Evolutionary conservation across 2,113 vertebrate genomes (phyloP), one percentile per base, ranked within the genome.

Genomic region (Corythaixoides concolor): DNA sequence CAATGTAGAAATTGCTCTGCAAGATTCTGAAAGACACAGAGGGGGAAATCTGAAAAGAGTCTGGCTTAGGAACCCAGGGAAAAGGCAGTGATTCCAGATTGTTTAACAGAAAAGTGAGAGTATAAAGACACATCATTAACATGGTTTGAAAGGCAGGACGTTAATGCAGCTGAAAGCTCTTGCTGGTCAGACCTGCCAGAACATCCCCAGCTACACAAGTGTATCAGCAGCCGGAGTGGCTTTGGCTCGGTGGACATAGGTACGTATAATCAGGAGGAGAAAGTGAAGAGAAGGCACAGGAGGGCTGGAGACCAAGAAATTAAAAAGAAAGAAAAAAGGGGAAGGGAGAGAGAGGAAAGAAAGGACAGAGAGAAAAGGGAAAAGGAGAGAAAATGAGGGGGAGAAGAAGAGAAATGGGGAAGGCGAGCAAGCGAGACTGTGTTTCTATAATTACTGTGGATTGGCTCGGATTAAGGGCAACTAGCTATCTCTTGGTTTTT

Each of bases 401-500:
- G 27, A 12, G 53, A 55, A 73, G 93, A 88, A 89, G 95, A 85
- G 93, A 94, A 95, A 89, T 75, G 87, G 89, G 78, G 86, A 96
- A 90, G 82, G 78, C 72, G 6, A 89, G 81, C 89, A 78, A 93
- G 94, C 59, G 64, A 97, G 93, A 89, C 95, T 98, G 98, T 95
- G 91, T 96, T 96, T 93, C 93, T 96, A 92, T 96, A 98, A 98
- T 98, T 97, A 98, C 96, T 97, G 97, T 97, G 97, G 98, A 98
- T 98, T 98, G 98, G 97, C 98, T 97, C 92, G 97, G 98, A 98
- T 98, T 98, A 98, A 98, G 98, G 98, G 98, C 98, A 98, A 98
- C 98, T 98, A 98, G 98, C 98, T 98, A 96, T 97, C 98, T 98
- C 97, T 98, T 98, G 98, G 98, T 98, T 98, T 98, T 97, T 98